Base-by-base conservation (phyloP, 1,140 invertebrate genomes). In the Rhagoletis zephyria region DNA sequence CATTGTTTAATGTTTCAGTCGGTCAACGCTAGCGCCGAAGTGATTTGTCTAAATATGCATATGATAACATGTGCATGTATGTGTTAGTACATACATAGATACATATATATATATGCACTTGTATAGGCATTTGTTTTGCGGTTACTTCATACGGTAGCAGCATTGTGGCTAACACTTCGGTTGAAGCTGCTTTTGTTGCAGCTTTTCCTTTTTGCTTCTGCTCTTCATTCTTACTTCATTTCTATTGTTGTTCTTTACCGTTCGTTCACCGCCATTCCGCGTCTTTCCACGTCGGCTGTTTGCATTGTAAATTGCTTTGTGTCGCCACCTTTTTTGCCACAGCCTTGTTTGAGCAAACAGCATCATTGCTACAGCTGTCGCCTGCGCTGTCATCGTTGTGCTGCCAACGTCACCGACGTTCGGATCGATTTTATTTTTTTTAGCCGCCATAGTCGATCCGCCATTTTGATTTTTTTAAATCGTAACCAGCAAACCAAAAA, bases 161-260 rank as follows among this genome's bases (percentile, higher is more conserved):
- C 48, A 81, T 30, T 81, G 74, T 81, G 74, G 74, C 74, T 81
- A 81, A 81, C 74, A 30, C 74, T 56, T 51, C 16, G 74, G 74
- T 81, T 56, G 30, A 81, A 48, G 45, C 42, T 56, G n/a, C 48
- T 56, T 81, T 81, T 56, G 74, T 81, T 81, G 3, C 42, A 56
- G 74, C 48, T 81, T 9, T 81, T 12, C 48, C 51, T 81, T 81
- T 12, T 81, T 12, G 42, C 2, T 81, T 19, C 48, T 74, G 4
- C 30, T 48, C 67, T 74, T 74, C 45, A 42, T 74, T 14, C 42
- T 45, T 74, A 14, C 42, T 74, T 74, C 9, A 48, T 45, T 14
- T 10, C 45, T 74, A 30, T 30, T 19, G 12, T 45, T 48, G 42
- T n/a, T 74, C 67, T 42, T 10, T n/a, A 12, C 40, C 4, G 67